Conservation (phyloP, 2,797 vertebrate species). For the Chelidonichthys spinosus region DNA sequence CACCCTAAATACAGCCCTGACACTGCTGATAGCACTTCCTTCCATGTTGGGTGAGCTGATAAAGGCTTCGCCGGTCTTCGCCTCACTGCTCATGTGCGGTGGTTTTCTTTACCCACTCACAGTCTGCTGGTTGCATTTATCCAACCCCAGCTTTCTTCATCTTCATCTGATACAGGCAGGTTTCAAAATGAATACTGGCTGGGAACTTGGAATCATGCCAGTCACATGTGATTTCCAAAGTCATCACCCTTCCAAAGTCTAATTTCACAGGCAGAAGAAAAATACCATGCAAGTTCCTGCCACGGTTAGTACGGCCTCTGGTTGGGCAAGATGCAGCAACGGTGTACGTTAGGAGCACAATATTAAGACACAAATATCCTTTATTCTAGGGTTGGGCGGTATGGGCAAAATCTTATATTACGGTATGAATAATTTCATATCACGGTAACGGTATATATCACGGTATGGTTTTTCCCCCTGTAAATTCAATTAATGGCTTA, state of each 20-base stretch:
- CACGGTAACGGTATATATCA: too few species aligned
- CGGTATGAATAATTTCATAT: too few species aligned
- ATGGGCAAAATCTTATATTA: too few species aligned
- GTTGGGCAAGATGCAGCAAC: not conserved
- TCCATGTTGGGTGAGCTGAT: conserved; percentile 62
- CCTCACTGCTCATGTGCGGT: conserved; percentile 27
- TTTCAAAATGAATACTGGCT: conserved; percentile 1
- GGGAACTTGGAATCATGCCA: not conserved
- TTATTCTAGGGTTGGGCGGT: too few species aligned
- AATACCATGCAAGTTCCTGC: not conserved
- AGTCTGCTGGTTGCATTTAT: not conserved
- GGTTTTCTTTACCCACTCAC: conserved; percentile 28
- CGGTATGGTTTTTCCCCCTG: too few species aligned
- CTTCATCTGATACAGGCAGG: not conserved
- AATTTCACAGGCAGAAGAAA: conserved; percentile 14
- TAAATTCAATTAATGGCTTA: too few species aligned
- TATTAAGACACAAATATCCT: not conserved
- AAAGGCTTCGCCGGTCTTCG: conserved; percentile 58
- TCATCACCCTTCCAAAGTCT: conserved; percentile 25
- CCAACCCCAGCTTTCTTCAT: not conserved
- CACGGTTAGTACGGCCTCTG: not conserved
- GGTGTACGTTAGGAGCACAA: not conserved
- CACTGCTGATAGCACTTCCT: conserved; percentile 60
- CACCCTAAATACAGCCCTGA: conserved; percentile 32
- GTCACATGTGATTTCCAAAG: conserved; percentile 15